Evolutionary conservation across 2,888 invertebrate genomes (phyloP).

Genomic region (Luperina nickerlii): DNA sequence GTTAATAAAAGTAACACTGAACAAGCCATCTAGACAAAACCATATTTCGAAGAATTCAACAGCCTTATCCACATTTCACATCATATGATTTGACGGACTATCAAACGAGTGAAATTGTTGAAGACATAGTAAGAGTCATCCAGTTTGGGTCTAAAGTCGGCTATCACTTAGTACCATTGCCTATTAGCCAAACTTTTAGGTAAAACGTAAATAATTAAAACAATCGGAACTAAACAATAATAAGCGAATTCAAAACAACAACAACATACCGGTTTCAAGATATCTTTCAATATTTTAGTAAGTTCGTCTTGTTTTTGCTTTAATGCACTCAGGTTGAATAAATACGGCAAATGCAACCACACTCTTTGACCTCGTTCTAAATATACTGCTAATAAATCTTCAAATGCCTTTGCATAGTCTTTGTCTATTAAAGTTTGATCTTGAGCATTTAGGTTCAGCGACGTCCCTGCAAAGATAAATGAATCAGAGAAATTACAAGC

Average conservation of each 20-base stretch:
- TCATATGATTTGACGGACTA: neutral
- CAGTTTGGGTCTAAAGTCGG: neutral
- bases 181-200: neutral
- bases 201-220: neutral
- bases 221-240: neutral
- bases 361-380: slow-evolving; percentile 9
- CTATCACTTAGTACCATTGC: neutral
- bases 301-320: slow-evolving; percentile 16
- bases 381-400: neutral
- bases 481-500: neutral
- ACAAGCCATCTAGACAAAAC: neutral
- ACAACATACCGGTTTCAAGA: slow-evolving; percentile 20
- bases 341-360: slow-evolving; percentile 24
- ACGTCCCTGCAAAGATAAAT: slow-evolving; percentile 23
- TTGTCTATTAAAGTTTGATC: slow-evolving; percentile 19
- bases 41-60: neutral
- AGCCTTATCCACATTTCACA: neutral
- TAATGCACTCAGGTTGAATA: slow-evolving; percentile 19
- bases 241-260: neutral
- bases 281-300: slow-evolving; percentile 12
- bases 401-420: slow-evolving; percentile 20
- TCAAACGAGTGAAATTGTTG: neutral
- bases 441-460: slow-evolving; percentile 15
- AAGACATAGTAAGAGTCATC: neutral
- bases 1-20: neutral